phyloP scores from a whole-genome alignment of 1,140 invertebrate species.

The Cherax destructor region DNA sequence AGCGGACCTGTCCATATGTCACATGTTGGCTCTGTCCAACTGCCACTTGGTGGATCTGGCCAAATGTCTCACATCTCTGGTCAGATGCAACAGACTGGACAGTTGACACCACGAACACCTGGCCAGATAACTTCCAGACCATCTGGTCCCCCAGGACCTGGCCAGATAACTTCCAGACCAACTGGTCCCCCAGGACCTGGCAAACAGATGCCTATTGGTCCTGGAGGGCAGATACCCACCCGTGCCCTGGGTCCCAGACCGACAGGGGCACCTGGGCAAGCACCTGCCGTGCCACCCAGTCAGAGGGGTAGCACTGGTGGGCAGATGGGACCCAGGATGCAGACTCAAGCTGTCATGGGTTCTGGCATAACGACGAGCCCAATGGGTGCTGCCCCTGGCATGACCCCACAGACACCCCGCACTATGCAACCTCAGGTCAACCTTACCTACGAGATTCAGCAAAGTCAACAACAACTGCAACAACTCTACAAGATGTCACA shows the following conservation, averaged over 20 bases:
- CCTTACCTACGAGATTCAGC: slow-evolving; percentile 64
- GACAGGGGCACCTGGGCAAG: not conserved
- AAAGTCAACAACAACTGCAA: slow-evolving; percentile 71
- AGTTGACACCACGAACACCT: not conserved
- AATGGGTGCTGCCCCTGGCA: slow-evolving; percentile 16
- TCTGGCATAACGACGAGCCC: slow-evolving; percentile 11
- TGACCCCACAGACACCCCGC: slow-evolving; percentile 24
- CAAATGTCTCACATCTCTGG: slow-evolving; percentile 40
- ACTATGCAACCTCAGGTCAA: slow-evolving; percentile 64
- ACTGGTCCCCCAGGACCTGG: slow-evolving; percentile 6
- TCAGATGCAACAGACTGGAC: slow-evolving; percentile 9
- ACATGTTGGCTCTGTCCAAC: slow-evolving; percentile 12
- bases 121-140: slow-evolving; percentile 13
- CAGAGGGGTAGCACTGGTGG: not conserved
- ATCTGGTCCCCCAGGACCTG: not conserved
- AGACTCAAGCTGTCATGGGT: slow-evolving; percentile 35
- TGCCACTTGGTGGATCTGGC: slow-evolving; percentile 22
- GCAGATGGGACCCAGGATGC: slow-evolving; percentile 25
- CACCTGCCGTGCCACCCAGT: slow-evolving; percentile 8
- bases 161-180: slow-evolving; percentile 17
- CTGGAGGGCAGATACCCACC: not conserved
- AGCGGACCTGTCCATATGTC: slow-evolving; percentile 29
- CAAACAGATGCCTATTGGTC: slow-evolving; percentile 9
- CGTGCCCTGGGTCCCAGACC: not conserved
- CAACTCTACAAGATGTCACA: slow-evolving; percentile 71